Conservation (phyloP, 2,888 invertebrate species). For the Orthosia gracilis region DNA sequence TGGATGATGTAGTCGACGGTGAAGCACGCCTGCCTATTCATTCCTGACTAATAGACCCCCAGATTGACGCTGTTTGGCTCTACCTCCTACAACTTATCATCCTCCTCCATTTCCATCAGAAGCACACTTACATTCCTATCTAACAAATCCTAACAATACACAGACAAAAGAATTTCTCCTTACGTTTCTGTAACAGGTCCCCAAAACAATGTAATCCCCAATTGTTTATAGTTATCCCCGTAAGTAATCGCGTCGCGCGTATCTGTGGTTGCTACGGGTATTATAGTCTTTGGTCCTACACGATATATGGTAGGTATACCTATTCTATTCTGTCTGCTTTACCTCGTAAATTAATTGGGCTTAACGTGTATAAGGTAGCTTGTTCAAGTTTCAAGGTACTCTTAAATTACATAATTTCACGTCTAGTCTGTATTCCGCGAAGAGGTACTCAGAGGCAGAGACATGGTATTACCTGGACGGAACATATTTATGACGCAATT, state of each 20-base stretch:
- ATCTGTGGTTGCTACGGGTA: slow-evolving; percentile 30
- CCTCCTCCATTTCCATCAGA: not conserved
- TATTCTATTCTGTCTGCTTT: slow-evolving; percentile 36
- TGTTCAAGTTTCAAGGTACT: not conserved
- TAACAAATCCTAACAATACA: slow-evolving; percentile 17
- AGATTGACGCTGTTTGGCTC: no score
- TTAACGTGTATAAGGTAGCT: slow-evolving; percentile 16
- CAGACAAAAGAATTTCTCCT: slow-evolving; percentile 34
- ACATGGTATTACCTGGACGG: no score
- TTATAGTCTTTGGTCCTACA: slow-evolving; percentile 45
- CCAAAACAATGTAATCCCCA: slow-evolving; percentile 62
- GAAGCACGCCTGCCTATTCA: no score
- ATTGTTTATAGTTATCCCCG: slow-evolving; percentile 70
- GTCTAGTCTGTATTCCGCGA: no score
- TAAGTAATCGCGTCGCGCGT: slow-evolving; percentile 51
- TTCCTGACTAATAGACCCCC: no score
- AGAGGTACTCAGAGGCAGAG: no score
- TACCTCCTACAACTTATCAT: no score
- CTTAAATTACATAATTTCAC: not conserved
- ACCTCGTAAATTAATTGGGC: slow-evolving; percentile 49
- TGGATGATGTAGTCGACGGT: no score
- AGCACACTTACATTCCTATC: not conserved
- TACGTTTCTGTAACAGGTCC: slow-evolving; percentile 40
- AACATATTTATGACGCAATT: no score
- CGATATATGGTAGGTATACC: not conserved